phyloP scores from a whole-genome alignment of 2,113 vertebrate genomes.

The Neotragus pygmaeus region DNA sequence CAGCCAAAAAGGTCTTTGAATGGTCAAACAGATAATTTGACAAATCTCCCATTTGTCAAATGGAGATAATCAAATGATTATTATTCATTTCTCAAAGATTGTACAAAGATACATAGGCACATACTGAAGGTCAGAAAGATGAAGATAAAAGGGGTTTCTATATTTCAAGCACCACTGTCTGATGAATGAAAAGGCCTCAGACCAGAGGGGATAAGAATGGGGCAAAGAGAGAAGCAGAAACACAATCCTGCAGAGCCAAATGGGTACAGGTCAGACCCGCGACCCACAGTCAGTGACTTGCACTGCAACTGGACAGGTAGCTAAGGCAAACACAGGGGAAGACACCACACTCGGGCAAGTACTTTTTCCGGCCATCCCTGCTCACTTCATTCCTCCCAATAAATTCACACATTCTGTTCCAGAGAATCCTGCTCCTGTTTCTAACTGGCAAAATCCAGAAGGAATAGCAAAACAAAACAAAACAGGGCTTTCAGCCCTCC shows the following conservation, averaged over 20 bases:
- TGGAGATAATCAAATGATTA: no score
- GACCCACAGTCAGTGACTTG: neutral
- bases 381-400: conserved; percentile 1
- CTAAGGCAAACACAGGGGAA: neutral
- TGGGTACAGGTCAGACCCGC: neutral
- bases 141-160: neutral
- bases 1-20: neutral
- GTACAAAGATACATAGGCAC: neutral
- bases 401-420: conserved; percentile 2
- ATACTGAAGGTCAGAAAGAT: neutral
- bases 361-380: neutral
- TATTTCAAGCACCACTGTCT: neutral
- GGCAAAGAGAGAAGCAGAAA: neutral
- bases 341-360: neutral
- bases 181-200: neutral
- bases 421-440: conserved; percentile 8
- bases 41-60: neutral
- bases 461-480: neutral
- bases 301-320: neutral
- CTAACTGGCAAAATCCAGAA: conserved; percentile 10
- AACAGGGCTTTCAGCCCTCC: neutral
- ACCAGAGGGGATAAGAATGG: neutral
- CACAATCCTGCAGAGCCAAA: neutral
- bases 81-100: neutral
- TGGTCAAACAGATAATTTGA: neutral